Base-by-base conservation (phyloP, 2,888 invertebrate species). In the Cataglyphis cursor region DNA sequence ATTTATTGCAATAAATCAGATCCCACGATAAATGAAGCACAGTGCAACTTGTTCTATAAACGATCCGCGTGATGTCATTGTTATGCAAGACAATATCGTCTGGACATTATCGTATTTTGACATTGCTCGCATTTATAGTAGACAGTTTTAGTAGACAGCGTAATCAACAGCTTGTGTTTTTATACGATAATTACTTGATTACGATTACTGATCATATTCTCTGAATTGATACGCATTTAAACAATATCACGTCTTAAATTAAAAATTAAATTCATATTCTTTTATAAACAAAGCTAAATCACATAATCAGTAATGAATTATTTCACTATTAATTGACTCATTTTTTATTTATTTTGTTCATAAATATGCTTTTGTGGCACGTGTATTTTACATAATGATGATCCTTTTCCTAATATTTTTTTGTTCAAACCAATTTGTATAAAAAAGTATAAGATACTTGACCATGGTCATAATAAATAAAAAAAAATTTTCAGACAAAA, bases 61-160 rank as follows among this genome's bases (percentile, higher is more conserved):
- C 21, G 75, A 70, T 73, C 65, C 64, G 44, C 62, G 44, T 83
- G 83, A 86, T 62, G 64, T 35, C 83, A 84, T 72, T 75, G 74
- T 86, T 81, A 75, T 82, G 74, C 59, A 81, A 88, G 72, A 70
- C 61, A 64, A 78, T 48, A 48, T 82, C 66, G 62, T 15, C 28
- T 75, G 54, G 59, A 57, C 64, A 75, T 38, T 62, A 81, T 74
- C 54, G 15, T 48, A 48, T 78, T 85, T 81, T 82, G 83, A 83
- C 41, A 76, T 86, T 81, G 81, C 21, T 8, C 21, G 44, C 18
- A 5, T 51, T 72, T 57, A 35, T 57, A 35, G 62, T 6, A 62
- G 35, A 35, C 59, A 35, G 18, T 28, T 28, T 28, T 35, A 35
- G 31, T 6, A 35, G 6, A 6, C 48, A 38, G 8, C 9, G 0